Conservation (phyloP, 2,113 vertebrate species). For the Ageneiosus marmoratus region DNA sequence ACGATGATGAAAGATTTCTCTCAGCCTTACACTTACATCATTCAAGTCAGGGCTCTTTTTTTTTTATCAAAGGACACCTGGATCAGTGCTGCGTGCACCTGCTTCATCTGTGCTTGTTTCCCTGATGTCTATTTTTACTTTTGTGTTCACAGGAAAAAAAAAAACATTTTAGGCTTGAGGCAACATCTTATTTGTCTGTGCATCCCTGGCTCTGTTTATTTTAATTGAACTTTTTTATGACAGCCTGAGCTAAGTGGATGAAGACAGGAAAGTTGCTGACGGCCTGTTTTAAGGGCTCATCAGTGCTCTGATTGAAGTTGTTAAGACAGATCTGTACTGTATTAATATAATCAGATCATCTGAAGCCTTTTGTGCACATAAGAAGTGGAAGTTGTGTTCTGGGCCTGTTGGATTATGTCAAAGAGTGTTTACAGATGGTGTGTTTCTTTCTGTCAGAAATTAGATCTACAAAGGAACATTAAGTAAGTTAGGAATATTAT, state of each 20-base stretch:
- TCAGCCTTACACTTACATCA: neutral
- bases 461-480: no score
- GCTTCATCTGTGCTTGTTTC: neutral
- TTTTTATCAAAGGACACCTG: neutral
- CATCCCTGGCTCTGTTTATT: no score
- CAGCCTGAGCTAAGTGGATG: conserved; percentile 20
- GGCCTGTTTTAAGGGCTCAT: conserved; percentile 33
- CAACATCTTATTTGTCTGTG: neutral
- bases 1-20: neutral
- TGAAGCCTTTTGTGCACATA: conserved; percentile 22
- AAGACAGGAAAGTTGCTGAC: conserved; percentile 26
- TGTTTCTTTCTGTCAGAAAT: neutral
- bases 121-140: neutral
- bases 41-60: neutral
- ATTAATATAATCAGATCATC: conserved; percentile 38
- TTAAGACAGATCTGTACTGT: conserved; percentile 31
- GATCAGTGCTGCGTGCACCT: neutral
- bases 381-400: neutral
- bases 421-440: neutral
- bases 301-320: conserved; percentile 25
- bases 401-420: neutral
- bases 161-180: neutral
- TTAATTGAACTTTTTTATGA: no score
- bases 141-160: neutral
- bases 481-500: neutral